Evolutionary conservation across 1,140 invertebrate genomes (phyloP).

Genomic region (Proctacanthus coquilletti): DNA sequence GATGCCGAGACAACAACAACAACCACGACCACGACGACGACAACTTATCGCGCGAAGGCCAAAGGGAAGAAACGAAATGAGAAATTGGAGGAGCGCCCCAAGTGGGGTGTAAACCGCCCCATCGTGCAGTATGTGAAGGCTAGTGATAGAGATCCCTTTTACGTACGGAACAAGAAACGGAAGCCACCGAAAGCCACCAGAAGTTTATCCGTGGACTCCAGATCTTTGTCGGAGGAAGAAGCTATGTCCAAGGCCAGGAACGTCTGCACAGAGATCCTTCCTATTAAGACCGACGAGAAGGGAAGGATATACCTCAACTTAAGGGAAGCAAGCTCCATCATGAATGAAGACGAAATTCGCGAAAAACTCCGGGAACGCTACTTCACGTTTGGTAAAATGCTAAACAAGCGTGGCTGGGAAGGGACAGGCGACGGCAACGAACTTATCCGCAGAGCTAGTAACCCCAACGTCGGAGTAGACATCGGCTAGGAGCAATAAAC

Average conservation of each 20-base stretch:
- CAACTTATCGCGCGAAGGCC: constrained; percentile 23
- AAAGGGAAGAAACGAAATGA: constrained; percentile 9
- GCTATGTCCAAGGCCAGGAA: constrained; percentile 25
- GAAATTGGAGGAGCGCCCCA: constrained; percentile 36
- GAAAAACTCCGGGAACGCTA: constrained; percentile 26
- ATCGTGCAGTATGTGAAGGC: constrained; percentile 50
- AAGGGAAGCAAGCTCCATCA: constrained; percentile 24
- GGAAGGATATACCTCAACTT: constrained; percentile 27
- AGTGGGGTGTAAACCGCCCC: constrained; percentile 46
- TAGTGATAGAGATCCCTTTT: constrained; percentile 52
- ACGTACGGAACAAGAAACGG: constrained; percentile 24
- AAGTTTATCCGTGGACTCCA: constrained; percentile 24
- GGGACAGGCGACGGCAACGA: too few species aligned
- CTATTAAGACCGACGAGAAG: constrained; percentile 28
- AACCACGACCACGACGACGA: constrained; percentile 26
- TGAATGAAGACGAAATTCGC: constrained; percentile 30
- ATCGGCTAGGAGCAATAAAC: too few species aligned
- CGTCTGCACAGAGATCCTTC: constrained; percentile 27
- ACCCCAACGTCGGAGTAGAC: too few species aligned
- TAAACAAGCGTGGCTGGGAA: constrained; percentile 25
- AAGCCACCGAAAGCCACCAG: constrained; percentile 17
- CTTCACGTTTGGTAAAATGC: constrained; percentile 23
- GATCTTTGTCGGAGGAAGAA: constrained; percentile 19
- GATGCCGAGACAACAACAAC: constrained; percentile 26
- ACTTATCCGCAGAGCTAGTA: too few species aligned